A percentile compares a stretch with the other conserved stretches of the same genome.
phyloP scores from a whole-genome alignment of 2,113 vertebrate species.

The Callaeas wilsoni region DNA sequence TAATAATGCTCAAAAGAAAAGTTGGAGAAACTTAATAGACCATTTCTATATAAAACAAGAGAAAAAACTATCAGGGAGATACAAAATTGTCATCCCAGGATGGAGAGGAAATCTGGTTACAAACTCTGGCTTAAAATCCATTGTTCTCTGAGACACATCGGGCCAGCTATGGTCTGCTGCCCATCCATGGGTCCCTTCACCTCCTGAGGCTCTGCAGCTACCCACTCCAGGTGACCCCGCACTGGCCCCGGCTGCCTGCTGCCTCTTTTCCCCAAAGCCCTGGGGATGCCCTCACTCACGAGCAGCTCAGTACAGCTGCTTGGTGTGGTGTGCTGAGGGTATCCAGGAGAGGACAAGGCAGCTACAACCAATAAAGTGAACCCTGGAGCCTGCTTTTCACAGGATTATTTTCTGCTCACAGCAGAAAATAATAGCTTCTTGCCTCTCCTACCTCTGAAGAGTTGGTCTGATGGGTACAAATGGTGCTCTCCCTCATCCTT shows the following conservation, averaged over 20 bases:
- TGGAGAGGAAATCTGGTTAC: neutral
- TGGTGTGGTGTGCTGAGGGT: neutral
- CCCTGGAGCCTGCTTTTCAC: neutral
- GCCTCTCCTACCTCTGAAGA: neutral
- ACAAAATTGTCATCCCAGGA: neutral
- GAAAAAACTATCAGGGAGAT: neutral
- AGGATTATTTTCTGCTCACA: too few relatives aligned
- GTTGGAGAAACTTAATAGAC: neutral
- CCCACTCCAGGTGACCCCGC: fast-evolving
- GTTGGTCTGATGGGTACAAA: neutral
- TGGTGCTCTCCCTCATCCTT: neutral
- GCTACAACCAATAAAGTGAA: neutral
- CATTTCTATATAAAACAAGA: neutral
- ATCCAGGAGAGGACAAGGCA: neutral
- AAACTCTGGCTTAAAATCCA: neutral
- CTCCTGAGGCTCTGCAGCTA: neutral
- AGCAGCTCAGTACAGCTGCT: neutral
- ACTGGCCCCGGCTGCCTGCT: fast-evolving
- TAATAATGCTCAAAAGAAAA: neutral
- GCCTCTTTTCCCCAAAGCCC: neutral
- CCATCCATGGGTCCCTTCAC: neutral
- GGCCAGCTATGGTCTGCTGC: neutral
- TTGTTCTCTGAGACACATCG: too few relatives aligned
- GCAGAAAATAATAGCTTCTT: neutral
- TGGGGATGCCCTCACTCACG: neutral